These are phyloP conservation scores for Thalassaphorura encarpata DNA, from an alignment of 1,140 invertebrate genomes.

Conservation along the genomic window DNA sequence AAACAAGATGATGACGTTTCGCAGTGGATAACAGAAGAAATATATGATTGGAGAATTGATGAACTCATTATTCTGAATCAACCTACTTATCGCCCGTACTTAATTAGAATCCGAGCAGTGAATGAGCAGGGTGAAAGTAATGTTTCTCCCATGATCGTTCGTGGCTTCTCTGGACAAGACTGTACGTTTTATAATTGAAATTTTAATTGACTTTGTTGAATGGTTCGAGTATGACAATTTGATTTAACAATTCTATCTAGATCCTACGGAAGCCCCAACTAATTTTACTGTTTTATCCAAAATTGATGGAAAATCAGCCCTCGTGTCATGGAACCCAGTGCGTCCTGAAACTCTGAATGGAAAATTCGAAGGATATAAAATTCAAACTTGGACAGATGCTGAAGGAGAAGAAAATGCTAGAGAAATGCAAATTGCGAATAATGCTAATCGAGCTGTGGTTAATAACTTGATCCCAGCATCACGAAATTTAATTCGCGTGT, in stretches of 20 bases:
- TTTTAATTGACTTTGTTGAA: conserved; percentile 7
- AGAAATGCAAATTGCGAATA: conserved; percentile 67
- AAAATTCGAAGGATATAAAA: conserved; percentile 92
- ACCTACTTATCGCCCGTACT: conserved; percentile 80
- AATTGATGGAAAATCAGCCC: conserved; percentile 60
- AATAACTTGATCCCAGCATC: conserved; percentile 79
- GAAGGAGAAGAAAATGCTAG: conserved; percentile 57
- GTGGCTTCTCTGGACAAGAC: conserved; percentile 92
- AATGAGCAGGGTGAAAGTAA: conserved; percentile 83
- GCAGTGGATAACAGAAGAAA: conserved; percentile 58
- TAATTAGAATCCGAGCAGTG: conserved; percentile 82
- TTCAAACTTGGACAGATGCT: conserved; percentile 82
- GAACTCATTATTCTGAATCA: conserved; percentile 61
- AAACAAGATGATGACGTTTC: conserved; percentile 61
- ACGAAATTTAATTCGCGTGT: conserved; percentile 77
- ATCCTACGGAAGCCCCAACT: conserved; percentile 62
- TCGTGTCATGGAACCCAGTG: conserved; percentile 78
- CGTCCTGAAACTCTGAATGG: conserved; percentile 63
- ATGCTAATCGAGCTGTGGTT: conserved; percentile 60
- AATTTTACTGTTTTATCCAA: conserved; percentile 73
- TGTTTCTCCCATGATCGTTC: conserved; percentile 64
- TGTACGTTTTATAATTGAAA: conserved; percentile 42
- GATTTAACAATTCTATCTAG: conserved; percentile 38
- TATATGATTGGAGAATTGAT: conserved; percentile 62
- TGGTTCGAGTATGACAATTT: background rate